phyloP scores from a whole-genome alignment of 1,140 invertebrate species.

The Cephus cinctus region DNA sequence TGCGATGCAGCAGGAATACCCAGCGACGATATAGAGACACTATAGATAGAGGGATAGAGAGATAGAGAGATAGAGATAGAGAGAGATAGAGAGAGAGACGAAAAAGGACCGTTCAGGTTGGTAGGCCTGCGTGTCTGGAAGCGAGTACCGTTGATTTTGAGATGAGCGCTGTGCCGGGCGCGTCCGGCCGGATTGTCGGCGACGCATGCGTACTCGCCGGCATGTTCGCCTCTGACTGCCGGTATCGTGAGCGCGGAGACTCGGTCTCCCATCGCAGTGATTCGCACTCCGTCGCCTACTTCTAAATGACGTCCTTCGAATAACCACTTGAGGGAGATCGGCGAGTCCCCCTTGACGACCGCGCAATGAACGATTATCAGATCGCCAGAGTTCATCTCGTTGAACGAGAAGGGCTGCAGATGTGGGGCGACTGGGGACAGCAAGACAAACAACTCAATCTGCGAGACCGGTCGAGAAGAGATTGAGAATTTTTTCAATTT shows the following conservation, averaged over 20 bases:
- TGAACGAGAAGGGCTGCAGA: slow-evolving; percentile 52
- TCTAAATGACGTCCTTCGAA: slow-evolving; percentile 53
- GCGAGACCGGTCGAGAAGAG: no score
- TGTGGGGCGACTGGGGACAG: slow-evolving; percentile 48
- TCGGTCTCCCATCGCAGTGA: slow-evolving; percentile 60
- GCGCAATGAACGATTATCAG: slow-evolving; percentile 68
- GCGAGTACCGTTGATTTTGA: slow-evolving; percentile 58
- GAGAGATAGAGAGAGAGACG: slow-evolving; percentile 13
- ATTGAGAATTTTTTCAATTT: no score
- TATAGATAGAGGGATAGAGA: no score
- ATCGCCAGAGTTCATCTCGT: slow-evolving; percentile 58
- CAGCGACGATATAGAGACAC: no score
- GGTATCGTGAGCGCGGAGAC: slow-evolving; percentile 56
- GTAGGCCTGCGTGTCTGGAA: neutral
- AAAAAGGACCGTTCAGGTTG: neutral
- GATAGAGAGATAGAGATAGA: no score
- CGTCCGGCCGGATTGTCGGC: slow-evolving; percentile 68
- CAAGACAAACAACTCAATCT: slow-evolving; percentile 35
- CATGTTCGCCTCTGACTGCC: slow-evolving; percentile 56
- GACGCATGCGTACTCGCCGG: slow-evolving; percentile 75
- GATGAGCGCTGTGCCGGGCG: slow-evolving; percentile 60
- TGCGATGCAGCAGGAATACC: no score
- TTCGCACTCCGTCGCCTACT: slow-evolving; percentile 57
- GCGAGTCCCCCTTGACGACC: slow-evolving; percentile 72
- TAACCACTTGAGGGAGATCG: slow-evolving; percentile 69